Evolutionary conservation across 2,113 vertebrate genomes (phyloP).

Genomic region (Anolis sagrei): DNA sequence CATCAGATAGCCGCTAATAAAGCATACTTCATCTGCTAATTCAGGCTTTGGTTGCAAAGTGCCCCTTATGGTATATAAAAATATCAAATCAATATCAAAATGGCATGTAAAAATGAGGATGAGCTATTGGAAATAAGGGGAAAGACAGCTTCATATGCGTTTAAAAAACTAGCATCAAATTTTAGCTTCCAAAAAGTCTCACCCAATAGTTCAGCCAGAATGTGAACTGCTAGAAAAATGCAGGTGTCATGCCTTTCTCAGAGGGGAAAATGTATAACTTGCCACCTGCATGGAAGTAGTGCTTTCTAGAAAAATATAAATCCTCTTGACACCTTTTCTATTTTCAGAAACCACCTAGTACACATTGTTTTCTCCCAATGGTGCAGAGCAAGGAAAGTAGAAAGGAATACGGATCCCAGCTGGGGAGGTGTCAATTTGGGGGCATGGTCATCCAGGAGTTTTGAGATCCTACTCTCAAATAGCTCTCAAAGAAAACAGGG

Average conservation of each 20-base stretch:
- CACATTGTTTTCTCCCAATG: neutral
- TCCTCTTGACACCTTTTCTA: slow-evolving; percentile 17
- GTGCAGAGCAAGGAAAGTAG: neutral
- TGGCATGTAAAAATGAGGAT: slow-evolving; percentile 43
- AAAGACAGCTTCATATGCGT: neutral
- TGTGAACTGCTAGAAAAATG: neutral
- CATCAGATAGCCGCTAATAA: slow-evolving; percentile 40
- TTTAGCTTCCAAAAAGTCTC: slow-evolving; percentile 8
- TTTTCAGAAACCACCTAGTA: slow-evolving; percentile 20
- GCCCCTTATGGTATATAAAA: slow-evolving; percentile 51
- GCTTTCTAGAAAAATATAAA: neutral
- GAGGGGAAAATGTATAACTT: accelerated
- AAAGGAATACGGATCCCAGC: neutral
- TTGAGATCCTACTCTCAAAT: too few species aligned
- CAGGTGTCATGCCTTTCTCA: neutral
- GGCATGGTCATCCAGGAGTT: too few species aligned
- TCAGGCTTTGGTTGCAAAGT: slow-evolving; percentile 56
- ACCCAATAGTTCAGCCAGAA: neutral
- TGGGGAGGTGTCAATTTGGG: too few species aligned
- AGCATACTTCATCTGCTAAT: slow-evolving; percentile 44
- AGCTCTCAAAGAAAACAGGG: too few species aligned
- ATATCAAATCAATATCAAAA: slow-evolving; percentile 46
- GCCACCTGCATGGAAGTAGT: slow-evolving; percentile 33
- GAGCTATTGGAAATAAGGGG: slow-evolving; percentile 35
- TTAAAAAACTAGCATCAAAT: neutral